Conservation (phyloP, 2,113 vertebrate genomes). For the Gallinago paraguaiae region DNA sequence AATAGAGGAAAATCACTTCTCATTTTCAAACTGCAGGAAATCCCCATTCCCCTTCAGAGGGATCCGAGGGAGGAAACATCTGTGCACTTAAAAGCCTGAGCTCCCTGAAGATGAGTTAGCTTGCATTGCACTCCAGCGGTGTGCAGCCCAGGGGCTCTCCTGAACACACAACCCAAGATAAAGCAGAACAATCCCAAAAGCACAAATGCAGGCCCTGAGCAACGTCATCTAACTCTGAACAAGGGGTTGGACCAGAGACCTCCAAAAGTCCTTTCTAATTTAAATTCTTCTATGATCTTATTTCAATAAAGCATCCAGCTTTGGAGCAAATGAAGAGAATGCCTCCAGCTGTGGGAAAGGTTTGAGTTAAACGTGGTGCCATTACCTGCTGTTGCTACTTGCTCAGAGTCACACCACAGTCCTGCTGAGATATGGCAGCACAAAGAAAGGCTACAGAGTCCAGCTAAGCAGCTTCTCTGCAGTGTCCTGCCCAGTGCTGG, state of each 20-base stretch:
- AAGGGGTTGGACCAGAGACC: neutral
- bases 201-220: neutral
- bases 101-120: neutral
- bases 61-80: conserved; percentile 74
- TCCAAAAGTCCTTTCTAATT: neutral
- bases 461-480: neutral
- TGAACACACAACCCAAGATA: neutral
- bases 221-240: neutral
- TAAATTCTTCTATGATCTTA: neutral
- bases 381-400: neutral
- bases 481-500: neutral
- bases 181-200: neutral
- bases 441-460: neutral
- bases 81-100: conserved; percentile 39
- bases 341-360: neutral
- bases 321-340: neutral
- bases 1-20: conserved; percentile 56
- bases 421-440: neutral
- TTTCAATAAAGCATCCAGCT: neutral
- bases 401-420: neutral
- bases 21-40: conserved; percentile 54
- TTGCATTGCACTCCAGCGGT: neutral
- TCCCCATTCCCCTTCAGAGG: conserved; percentile 13
- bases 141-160: neutral
- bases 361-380: neutral